Conservation (phyloP, 1,140 invertebrate species). For the Bombus affinis region DNA sequence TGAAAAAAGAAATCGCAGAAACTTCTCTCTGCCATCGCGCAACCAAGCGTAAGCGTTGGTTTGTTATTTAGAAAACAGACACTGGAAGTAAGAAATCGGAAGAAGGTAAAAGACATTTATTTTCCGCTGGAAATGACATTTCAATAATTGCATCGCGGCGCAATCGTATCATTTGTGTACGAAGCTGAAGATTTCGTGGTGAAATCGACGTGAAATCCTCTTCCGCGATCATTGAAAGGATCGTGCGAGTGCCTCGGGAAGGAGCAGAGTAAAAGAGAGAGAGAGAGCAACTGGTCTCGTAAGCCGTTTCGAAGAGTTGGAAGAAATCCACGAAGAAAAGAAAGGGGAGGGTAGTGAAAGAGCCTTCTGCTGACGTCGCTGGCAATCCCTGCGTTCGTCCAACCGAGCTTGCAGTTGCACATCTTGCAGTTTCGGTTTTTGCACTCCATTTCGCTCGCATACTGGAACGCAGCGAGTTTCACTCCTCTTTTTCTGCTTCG, state of each 20-base stretch:
- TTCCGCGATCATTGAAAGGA: conserved; percentile 42
- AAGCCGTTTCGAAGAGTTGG: conserved; percentile 54
- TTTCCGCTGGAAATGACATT: conserved; percentile 33
- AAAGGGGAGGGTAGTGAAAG: conserved; percentile 29
- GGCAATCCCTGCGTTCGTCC: conserved; percentile 68
- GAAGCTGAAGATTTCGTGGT: conserved; percentile 34
- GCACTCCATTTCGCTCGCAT: conserved; percentile 59
- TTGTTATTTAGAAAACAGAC: not conserved
- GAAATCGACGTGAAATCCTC: conserved; percentile 53
- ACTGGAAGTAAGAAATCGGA: too few relatives aligned
- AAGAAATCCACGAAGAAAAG: conserved; percentile 52
- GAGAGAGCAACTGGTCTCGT: conserved; percentile 9
- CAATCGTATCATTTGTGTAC: conserved; percentile 52
- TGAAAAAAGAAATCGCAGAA: not conserved
- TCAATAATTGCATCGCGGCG: conserved; percentile 39
- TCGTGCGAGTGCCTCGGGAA: not conserved
- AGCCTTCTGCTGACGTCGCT: conserved; percentile 71
- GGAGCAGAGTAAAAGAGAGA: not conserved
- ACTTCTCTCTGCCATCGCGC: too few relatives aligned
- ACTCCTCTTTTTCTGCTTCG: not conserved
- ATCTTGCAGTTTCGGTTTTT: conserved; percentile 74
- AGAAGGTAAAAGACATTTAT: not conserved
- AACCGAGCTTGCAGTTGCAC: conserved; percentile 68
- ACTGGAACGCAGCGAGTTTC: conserved; percentile 43
- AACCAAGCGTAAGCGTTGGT: not conserved